phyloP scores from a whole-genome alignment of 2,797 vertebrate genomes.

The Chaetodon trifasciatus region DNA sequence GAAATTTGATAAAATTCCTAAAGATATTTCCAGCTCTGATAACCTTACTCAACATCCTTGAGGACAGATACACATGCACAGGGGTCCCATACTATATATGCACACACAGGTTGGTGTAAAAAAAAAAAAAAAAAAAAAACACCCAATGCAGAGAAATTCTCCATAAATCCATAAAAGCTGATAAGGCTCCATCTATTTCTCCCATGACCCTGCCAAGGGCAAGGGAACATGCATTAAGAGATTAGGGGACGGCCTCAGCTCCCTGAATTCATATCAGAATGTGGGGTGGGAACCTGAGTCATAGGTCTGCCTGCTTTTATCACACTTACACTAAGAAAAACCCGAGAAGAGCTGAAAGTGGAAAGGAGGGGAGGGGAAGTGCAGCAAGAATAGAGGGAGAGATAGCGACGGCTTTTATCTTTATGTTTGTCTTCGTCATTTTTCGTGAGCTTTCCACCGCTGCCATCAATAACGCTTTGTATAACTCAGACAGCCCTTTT shows the following conservation, averaged over 20 bases:
- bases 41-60: slow-evolving; percentile 64
- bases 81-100: slow-evolving; percentile 29
- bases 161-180: slow-evolving; percentile 84
- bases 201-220: slow-evolving; percentile 83
- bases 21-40: slow-evolving; percentile 60
- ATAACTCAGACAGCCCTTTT: slow-evolving; percentile 56
- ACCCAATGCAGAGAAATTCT: slow-evolving; percentile 75
- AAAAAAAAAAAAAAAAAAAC: slow-evolving; percentile 26
- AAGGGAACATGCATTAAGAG: slow-evolving; percentile 84
- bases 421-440: slow-evolving; percentile 66
- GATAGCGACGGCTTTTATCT: slow-evolving; percentile 75
- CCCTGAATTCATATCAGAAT: slow-evolving; percentile 78
- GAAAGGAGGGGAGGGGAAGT: slow-evolving; percentile 31
- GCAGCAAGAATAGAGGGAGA: slow-evolving; percentile 23
- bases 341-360: slow-evolving; percentile 23
- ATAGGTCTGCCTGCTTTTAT: slow-evolving; percentile 78
- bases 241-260: slow-evolving; percentile 80
- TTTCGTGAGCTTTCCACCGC: slow-evolving; percentile 53
- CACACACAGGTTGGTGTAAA: slow-evolving; percentile 28
- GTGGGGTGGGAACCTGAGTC: slow-evolving; percentile 70
- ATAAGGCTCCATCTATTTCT: slow-evolving; percentile 85
- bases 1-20: slow-evolving; percentile 62
- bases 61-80: slow-evolving; percentile 51
- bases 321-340: slow-evolving; percentile 64
- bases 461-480: slow-evolving; percentile 73